Evolutionary conservation across 2,113 vertebrate species (phyloP).

Genomic region (Herpetotheres cachinnans): DNA sequence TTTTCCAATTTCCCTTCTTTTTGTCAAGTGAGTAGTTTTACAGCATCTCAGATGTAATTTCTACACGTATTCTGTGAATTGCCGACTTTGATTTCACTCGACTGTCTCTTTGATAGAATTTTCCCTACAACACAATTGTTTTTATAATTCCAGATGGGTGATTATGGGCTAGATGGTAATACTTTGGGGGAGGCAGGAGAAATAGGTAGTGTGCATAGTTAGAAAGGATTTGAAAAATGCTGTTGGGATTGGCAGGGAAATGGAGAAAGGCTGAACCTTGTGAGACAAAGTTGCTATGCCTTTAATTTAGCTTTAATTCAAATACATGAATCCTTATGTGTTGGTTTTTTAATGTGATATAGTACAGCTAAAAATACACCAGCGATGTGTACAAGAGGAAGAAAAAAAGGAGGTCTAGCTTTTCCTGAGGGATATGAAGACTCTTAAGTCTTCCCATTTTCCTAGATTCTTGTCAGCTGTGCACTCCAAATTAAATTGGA

Average conservation of each 20-base stretch:
- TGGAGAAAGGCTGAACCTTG: neutral
- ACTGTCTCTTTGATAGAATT: neutral
- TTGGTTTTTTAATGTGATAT: neutral
- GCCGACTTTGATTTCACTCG: slow-evolving; percentile 23
- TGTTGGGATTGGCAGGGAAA: neutral
- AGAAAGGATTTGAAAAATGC: neutral
- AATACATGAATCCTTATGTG: neutral
- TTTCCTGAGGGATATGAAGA: neutral
- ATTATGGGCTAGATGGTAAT: neutral
- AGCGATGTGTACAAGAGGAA: neutral
- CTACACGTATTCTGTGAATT: neutral
- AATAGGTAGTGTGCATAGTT: neutral
- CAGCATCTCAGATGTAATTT: neutral
- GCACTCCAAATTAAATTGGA: slow-evolving; percentile 48
- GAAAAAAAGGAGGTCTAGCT: neutral
- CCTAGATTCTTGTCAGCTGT: slow-evolving; percentile 24
- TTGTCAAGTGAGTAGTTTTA: neutral
- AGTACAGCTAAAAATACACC: neutral
- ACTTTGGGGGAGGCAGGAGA: neutral
- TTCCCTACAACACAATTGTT: neutral
- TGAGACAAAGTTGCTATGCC: neutral
- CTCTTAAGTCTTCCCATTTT: slow-evolving; percentile 4
- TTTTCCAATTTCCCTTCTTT: slow-evolving; percentile 3
- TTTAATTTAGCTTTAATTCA: slow-evolving; percentile 10
- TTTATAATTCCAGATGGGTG: slow-evolving; percentile 22